phyloP scores from a whole-genome alignment of 64 coral and sea anemone species.

The Actinia equina region DNA sequence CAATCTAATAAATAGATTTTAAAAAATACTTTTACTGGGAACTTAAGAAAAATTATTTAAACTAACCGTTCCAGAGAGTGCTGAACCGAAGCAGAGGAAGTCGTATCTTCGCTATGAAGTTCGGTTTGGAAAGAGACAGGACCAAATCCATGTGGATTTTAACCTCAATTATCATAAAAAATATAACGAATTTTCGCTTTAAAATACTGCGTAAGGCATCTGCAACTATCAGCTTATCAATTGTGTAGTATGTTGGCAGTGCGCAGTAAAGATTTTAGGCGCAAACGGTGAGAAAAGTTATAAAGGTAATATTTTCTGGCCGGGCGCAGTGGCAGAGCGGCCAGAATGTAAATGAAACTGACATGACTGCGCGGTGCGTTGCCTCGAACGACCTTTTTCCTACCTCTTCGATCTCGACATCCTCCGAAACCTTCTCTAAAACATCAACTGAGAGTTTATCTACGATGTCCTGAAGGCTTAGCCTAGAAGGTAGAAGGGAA shows the following conservation, averaged over 20 bases:
- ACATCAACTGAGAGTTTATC: conserved; percentile 29
- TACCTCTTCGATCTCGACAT: conserved; percentile 4
- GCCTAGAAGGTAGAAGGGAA: conserved; percentile 19
- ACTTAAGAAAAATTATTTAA: background rate
- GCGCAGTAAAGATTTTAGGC: background rate
- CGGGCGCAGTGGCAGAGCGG: conserved; percentile 8
- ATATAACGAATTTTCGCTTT: background rate
- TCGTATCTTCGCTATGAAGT: background rate
- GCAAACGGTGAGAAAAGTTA: background rate
- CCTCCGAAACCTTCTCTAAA: background rate
- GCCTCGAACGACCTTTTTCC: background rate
- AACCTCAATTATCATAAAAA: background rate
- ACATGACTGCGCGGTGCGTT: conserved; percentile 9
- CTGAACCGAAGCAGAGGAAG: conserved; percentile 7
- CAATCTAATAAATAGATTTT: background rate
- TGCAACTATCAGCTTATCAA: background rate
- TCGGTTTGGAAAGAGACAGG: background rate
- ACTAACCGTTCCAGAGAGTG: background rate
- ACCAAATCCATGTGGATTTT: conserved; percentile 9
- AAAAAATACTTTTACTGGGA: background rate
- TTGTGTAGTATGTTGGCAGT: background rate
- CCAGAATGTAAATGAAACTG: conserved; percentile 31
- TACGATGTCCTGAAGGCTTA: conserved; percentile 38
- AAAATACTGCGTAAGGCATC: conserved; percentile 28
- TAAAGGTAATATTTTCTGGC: background rate